These are phyloP conservation scores for Hirtodrosophila alboralis DNA, from an alignment of 2,888 invertebrate species.

Conservation along the genomic window DNA sequence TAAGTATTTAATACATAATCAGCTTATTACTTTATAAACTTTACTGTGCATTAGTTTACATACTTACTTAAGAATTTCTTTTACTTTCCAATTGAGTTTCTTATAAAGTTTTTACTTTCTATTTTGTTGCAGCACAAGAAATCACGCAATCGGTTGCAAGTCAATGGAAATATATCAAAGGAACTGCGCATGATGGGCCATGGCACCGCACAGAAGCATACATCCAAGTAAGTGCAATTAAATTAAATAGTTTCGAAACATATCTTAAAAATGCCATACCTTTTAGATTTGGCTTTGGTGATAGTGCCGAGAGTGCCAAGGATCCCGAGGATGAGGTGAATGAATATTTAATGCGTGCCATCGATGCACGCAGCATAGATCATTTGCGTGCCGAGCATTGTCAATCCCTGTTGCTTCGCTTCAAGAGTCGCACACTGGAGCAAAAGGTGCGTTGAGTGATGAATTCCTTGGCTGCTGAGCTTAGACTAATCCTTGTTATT, in stretches of 20 bases:
- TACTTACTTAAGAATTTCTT: no score
- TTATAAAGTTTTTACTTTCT: no score
- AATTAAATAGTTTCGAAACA: neutral
- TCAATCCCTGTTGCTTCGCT: constrained; percentile 92
- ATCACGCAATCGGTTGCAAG: constrained; percentile 86
- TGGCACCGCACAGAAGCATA: constrained; percentile 90
- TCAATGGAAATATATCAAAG: constrained; percentile 93
- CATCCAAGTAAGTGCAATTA: constrained; percentile 86
- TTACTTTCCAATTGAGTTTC: neutral
- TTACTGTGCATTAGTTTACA: no score
- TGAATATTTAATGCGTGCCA: constrained; percentile 97
- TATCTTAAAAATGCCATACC: no score
- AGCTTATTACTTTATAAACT: no score
- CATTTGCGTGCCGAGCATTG: constrained; percentile 95
- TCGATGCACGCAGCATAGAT: constrained; percentile 97
- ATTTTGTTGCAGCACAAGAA: constrained; percentile 86
- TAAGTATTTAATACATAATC: no score
- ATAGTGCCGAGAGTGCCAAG: constrained; percentile 87
- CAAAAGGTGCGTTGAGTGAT: constrained; percentile 87
- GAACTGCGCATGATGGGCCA: constrained; percentile 96
- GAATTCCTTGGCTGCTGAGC: no score
- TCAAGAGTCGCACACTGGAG: constrained; percentile 92
- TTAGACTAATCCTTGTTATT: neutral
- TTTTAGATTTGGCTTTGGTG: constrained; percentile 89
- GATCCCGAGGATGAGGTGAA: constrained; percentile 97